A percentile compares a stretch with the other conserved stretches of the same genome.
Conservation (phyloP, 2,888 invertebrate species). For the Mongoloraphidia duomilia region DNA sequence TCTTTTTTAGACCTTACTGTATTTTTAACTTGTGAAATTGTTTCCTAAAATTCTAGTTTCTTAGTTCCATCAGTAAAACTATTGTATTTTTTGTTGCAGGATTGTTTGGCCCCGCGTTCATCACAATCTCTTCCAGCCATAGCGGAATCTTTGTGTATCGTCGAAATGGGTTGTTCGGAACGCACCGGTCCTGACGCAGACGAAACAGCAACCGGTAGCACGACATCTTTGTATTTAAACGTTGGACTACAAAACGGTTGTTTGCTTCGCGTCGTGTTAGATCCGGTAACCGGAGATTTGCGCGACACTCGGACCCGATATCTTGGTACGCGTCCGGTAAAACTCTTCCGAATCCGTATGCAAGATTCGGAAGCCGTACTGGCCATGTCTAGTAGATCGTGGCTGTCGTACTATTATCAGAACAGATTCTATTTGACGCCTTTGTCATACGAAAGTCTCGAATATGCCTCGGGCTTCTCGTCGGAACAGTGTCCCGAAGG, state of each 20-base stretch:
- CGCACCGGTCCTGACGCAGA: constrained; percentile 36
- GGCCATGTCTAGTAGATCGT: constrained; percentile 94
- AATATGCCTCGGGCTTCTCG: constrained; percentile 93
- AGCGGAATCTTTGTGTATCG: constrained; percentile 92
- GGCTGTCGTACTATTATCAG: constrained; percentile 98
- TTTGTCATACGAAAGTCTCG: constrained; percentile 88
- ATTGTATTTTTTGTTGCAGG: constrained; percentile 32
- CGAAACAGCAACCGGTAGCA: constrained; percentile 48
- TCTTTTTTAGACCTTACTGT: no score
- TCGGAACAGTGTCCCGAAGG: constrained; percentile 99
- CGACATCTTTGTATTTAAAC: constrained; percentile 74
- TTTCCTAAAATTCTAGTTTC: no score
- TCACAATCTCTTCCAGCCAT: constrained; percentile 94
- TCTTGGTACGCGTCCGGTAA: constrained; percentile 80
- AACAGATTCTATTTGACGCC: constrained; percentile 92
- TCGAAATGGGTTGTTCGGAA: constrained; percentile 72
- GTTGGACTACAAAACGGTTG: constrained; percentile 97
- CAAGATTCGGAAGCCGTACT: constrained; percentile 93
- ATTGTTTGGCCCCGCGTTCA: constrained; percentile 86
- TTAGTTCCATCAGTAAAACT: not conserved
- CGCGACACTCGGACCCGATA: constrained; percentile 96
- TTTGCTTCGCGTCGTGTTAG: constrained; percentile 80
- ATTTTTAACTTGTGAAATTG: not conserved
- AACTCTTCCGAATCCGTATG: constrained; percentile 88
- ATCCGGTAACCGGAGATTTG: constrained; percentile 90